phyloP scores from a whole-genome alignment of 2,113 vertebrate species.

The Notarius lentiginosus region DNA sequence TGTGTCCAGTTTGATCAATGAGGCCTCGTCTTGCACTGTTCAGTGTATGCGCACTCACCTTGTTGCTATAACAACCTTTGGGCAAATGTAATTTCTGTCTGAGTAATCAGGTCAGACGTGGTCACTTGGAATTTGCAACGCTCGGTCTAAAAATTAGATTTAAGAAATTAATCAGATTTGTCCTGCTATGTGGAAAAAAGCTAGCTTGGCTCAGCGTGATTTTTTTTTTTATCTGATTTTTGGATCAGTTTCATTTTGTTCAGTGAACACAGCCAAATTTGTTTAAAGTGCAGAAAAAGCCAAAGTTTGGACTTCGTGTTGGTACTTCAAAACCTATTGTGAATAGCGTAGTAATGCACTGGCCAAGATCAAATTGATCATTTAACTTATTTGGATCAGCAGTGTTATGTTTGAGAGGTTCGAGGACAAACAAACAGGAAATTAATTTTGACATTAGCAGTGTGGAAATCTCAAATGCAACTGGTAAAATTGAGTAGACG shows the following conservation, averaged over 20 bases:
- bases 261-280: neutral
- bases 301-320: neutral
- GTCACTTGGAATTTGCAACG: neutral
- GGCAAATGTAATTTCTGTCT: neutral
- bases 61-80: neutral
- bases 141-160: neutral
- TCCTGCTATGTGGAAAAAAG: neutral
- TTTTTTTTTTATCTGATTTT: no score
- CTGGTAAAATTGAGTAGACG: no score
- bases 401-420: no score
- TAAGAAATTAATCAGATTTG: neutral
- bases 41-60: neutral
- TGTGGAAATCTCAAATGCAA: no score
- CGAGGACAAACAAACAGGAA: no score
- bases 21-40: neutral
- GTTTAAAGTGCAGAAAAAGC: neutral
- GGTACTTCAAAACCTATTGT: neutral
- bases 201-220: neutral
- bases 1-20: neutral
- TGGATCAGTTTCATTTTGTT: neutral
- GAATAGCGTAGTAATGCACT: no score
- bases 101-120: neutral
- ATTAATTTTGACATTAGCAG: no score
- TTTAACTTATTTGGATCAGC: no score
- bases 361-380: no score